These are phyloP conservation scores for Drosophila paracracens DNA, from an alignment of 2,888 invertebrate genomes.

Conservation along the genomic window DNA sequence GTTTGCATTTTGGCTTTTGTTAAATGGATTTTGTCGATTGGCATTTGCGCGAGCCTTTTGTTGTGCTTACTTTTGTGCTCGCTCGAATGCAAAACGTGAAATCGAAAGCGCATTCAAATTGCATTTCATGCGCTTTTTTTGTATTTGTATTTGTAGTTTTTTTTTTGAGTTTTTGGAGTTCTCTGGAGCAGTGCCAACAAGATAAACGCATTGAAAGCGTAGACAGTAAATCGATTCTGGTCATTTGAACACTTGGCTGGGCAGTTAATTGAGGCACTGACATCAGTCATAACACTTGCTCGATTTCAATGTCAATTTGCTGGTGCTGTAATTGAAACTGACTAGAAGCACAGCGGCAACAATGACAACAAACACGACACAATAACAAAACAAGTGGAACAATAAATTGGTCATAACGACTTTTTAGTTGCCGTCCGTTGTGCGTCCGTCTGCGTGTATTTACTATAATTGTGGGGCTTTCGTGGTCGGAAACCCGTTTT, in stretches of 20 bases:
- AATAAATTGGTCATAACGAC: slow-evolving; percentile 62
- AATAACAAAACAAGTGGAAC: slow-evolving; percentile 16
- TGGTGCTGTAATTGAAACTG: slow-evolving; percentile 65
- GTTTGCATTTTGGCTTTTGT: slow-evolving; percentile 49
- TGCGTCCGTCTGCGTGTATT: not conserved
- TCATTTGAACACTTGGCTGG: slow-evolving; percentile 34
- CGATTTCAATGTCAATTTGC: slow-evolving; percentile 71
- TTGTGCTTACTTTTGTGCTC: slow-evolving; percentile 38
- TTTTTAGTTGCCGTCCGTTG: slow-evolving; percentile 23
- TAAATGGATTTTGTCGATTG: slow-evolving; percentile 63
- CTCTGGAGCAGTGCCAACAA: slow-evolving; percentile 16
- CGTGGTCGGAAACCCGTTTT: slow-evolving; percentile 72
- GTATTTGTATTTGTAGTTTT: not conserved
- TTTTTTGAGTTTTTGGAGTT: not conserved
- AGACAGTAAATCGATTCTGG: slow-evolving; percentile 20
- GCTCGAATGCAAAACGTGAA: slow-evolving; percentile 40
- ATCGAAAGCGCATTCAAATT: slow-evolving; percentile 55
- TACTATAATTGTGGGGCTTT: slow-evolving; percentile 7
- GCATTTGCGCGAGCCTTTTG: slow-evolving; percentile 51
- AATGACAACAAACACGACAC: slow-evolving; percentile 1
- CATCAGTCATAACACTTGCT: slow-evolving; percentile 28
- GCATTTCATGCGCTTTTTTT: slow-evolving; percentile 24
- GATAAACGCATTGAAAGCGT: slow-evolving; percentile 20
- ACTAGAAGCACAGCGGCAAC: not conserved
- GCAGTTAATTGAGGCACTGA: slow-evolving; percentile 43